A percentile compares a stretch with the other conserved stretches of the same genome.
These are phyloP conservation scores for Aphelenchoides bicaudatus DNA, from an alignment of 2,888 invertebrate genomes.

Conservation along the genomic window DNA sequence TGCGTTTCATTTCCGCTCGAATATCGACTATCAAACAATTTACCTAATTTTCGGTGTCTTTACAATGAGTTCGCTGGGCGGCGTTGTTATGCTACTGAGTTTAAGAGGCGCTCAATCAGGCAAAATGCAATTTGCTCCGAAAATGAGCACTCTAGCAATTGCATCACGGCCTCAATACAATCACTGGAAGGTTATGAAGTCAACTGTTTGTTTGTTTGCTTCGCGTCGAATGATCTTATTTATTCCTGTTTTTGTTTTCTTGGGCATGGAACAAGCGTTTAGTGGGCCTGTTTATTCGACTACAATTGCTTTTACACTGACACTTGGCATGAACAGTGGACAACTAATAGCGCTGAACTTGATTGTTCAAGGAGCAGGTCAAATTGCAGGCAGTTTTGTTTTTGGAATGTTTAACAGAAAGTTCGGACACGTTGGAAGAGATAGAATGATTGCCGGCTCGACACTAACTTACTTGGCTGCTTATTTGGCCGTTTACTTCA, in stretches of 20 bases:
- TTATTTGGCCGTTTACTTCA: slow-evolving; percentile 29
- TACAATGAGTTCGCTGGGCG: slow-evolving; percentile 68
- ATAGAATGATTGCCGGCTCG: slow-evolving; percentile 33
- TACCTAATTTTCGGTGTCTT: slow-evolving; percentile 76
- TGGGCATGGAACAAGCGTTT: slow-evolving; percentile 27
- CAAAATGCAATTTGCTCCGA: background rate
- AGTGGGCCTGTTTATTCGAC: slow-evolving; percentile 71
- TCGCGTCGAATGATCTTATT: background rate
- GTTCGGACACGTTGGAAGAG: slow-evolving; percentile 22
- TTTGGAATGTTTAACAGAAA: slow-evolving; percentile 26
- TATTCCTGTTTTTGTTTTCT: slow-evolving; percentile 28
- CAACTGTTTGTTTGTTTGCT: background rate
- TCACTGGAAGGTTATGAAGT: background rate
- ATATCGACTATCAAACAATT: slow-evolving; percentile 23
- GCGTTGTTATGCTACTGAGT: slow-evolving; percentile 67
- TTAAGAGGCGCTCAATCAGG: slow-evolving; percentile 36
- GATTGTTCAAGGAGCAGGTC: slow-evolving; percentile 21
- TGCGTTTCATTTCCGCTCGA: slow-evolving; percentile 68
- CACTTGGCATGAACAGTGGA: slow-evolving; percentile 19
- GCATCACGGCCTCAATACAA: background rate
- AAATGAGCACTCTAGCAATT: slow-evolving; percentile 1
- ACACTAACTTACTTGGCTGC: slow-evolving; percentile 30
- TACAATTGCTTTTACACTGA: slow-evolving; percentile 15
- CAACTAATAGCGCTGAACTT: slow-evolving; percentile 21
- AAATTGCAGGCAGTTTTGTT: slow-evolving; percentile 22